Conservation (phyloP, 2,888 invertebrate species). For the Uloborus plumipes region DNA sequence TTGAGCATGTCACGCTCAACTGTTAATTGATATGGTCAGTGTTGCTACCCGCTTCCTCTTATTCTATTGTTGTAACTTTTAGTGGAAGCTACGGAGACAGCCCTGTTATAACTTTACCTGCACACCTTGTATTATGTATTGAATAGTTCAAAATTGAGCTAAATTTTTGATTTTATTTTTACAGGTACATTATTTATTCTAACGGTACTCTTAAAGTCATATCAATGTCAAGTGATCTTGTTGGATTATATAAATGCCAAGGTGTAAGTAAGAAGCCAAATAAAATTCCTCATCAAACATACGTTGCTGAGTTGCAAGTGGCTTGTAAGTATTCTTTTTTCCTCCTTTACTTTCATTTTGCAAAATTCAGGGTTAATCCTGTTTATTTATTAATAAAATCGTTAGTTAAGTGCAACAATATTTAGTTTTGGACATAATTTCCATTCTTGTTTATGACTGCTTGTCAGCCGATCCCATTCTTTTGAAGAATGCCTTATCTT, state of each 20-base stretch:
- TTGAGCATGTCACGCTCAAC: no score
- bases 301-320: constrained; percentile 76
- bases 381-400: neutral
- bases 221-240: constrained; percentile 75
- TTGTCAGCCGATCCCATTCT: no score
- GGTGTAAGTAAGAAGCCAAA: constrained; percentile 75
- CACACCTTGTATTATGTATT: no score
- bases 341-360: neutral
- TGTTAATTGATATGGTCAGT: no score
- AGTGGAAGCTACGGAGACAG: no score
- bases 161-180: neutral
- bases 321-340: constrained; percentile 74
- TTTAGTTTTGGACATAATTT: no score
- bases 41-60: no score
- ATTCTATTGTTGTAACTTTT: no score
- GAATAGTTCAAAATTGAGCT: neutral
- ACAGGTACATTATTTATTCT: constrained; percentile 75
- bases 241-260: constrained; percentile 79
- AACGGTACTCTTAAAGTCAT: constrained; percentile 79
- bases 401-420: no score
- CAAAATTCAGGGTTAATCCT: neutral
- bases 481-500: no score
- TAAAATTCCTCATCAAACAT: constrained; percentile 75
- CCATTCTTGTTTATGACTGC: no score
- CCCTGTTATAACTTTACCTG: no score